phyloP scores from a whole-genome alignment of 2,797 vertebrate genomes.

The Enteromius unitaeniatus region DNA sequence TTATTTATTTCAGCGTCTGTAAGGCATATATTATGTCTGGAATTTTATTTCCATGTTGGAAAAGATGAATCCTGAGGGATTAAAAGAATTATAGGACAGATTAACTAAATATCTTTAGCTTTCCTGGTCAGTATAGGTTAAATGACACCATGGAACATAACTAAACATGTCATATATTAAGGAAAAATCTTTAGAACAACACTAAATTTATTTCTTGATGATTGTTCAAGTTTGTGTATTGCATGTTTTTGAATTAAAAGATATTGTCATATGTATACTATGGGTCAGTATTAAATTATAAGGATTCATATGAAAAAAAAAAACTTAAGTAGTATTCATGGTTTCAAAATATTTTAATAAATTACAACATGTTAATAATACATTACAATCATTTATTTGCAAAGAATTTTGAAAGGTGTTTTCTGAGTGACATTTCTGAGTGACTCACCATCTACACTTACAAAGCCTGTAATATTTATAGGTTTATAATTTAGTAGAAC shows the following conservation, averaged over 20 bases:
- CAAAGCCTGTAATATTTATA: slow-evolving; percentile 33
- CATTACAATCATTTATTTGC: not conserved
- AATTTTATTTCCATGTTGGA: slow-evolving; percentile 57
- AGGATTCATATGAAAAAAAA: not conserved
- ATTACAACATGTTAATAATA: not conserved
- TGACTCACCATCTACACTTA: slow-evolving; percentile 26
- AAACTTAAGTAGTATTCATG: not conserved
- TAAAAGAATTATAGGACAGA: slow-evolving; percentile 37
- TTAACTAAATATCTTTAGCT: slow-evolving; percentile 41
- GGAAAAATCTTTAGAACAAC: not conserved
- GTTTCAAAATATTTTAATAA: slow-evolving; percentile 18
- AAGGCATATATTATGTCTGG: slow-evolving; percentile 56
- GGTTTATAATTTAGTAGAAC: slow-evolving; percentile 33
- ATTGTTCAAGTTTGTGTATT: not conserved
- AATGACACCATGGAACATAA: slow-evolving; percentile 32
- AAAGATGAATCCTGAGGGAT: slow-evolving; percentile 42
- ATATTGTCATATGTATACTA: not conserved
- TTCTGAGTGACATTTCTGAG: not conserved
- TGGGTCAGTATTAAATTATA: not conserved
- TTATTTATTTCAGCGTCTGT: slow-evolving; percentile 51
- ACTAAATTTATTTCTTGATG: not conserved
- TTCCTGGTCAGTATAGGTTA: slow-evolving; percentile 35
- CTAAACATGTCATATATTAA: not conserved
- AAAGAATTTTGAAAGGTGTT: not conserved
- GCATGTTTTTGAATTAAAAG: not conserved